Percentiles rank a stretch among this genome's conserved stretches.
Conservation (phyloP, 1,140 invertebrate genomes). For the Gonatopus flavifemur region DNA sequence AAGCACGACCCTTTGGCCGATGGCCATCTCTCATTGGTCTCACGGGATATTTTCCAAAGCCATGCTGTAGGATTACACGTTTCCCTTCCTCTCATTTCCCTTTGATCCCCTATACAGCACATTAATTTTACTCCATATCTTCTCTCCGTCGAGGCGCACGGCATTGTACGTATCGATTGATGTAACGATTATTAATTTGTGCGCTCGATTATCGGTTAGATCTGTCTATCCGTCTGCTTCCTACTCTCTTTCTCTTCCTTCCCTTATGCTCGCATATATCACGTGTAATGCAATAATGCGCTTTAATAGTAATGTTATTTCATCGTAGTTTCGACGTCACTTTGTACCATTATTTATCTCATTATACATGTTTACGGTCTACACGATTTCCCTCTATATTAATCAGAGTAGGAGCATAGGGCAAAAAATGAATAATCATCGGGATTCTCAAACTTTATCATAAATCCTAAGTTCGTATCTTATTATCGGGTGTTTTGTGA, state of each 20-base stretch:
- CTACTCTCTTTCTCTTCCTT: no score
- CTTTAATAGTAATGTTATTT: constrained; percentile 47
- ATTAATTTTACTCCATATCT: no score
- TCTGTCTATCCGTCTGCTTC: constrained; percentile 20
- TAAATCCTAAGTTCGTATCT: no score
- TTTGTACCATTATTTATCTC: constrained; percentile 27
- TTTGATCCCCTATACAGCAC: not conserved
- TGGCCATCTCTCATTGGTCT: constrained; percentile 19
- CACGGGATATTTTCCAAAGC: constrained; percentile 2
- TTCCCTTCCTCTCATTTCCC: constrained; percentile 6
- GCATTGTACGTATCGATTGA: constrained; percentile 45
- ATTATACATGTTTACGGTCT: no score
- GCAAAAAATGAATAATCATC: no score
- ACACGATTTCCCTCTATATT: no score
- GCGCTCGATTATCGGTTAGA: constrained; percentile 47
- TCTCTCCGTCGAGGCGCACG: no score
- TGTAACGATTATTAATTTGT: constrained; percentile 54
- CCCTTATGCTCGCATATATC: no score
- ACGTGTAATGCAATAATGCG: constrained; percentile 47
- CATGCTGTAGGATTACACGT: constrained; percentile 18
- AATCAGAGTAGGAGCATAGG: no score
- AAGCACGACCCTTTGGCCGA: constrained; percentile 18
- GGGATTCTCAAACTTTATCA: no score
- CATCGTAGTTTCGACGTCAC: constrained; percentile 26
- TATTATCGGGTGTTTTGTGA: no score